Evolutionary conservation across 1,140 invertebrate genomes (phyloP).

Genomic region (Penaeus indicus): DNA sequence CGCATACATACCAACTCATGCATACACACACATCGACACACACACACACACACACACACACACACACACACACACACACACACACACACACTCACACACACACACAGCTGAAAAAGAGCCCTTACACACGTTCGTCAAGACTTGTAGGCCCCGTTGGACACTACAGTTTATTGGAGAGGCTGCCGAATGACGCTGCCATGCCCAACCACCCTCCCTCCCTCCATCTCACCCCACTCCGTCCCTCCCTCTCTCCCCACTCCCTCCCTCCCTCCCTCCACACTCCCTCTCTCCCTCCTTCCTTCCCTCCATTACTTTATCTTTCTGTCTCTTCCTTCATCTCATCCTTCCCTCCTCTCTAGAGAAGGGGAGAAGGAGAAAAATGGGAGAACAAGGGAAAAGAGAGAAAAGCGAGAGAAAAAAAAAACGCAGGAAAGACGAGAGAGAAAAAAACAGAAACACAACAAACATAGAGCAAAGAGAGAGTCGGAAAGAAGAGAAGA

Average conservation of each 20-base stretch:
- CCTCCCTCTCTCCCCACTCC: neutral
- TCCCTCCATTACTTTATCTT: neutral
- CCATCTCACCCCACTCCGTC: neutral
- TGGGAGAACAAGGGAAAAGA: too few relatives aligned
- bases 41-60: slow-evolving; percentile 20
- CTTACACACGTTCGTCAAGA: neutral
- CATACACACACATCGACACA: neutral
- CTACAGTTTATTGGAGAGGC: slow-evolving; percentile 13
- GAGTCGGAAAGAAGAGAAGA: neutral
- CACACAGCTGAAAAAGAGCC: neutral
- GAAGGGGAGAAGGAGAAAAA: too few relatives aligned
- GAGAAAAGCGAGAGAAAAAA: too few relatives aligned
- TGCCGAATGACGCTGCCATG: neutral
- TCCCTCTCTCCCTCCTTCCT: neutral
- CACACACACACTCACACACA: slow-evolving; percentile 7
- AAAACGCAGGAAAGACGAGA: neutral
- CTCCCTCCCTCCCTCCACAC: too few relatives aligned
- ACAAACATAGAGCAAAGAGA: neutral
- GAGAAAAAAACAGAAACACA: neutral
- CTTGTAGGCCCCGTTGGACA: neutral
- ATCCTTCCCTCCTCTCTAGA: neutral
- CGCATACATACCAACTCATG: neutral
- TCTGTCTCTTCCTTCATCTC: too few relatives aligned
- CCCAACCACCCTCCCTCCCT: neutral
- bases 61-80: slow-evolving; percentile 3